These are phyloP conservation scores for Anolis apletophallus DNA, from an alignment of 2,797 vertebrate genomes.

Conservation along the genomic window DNA sequence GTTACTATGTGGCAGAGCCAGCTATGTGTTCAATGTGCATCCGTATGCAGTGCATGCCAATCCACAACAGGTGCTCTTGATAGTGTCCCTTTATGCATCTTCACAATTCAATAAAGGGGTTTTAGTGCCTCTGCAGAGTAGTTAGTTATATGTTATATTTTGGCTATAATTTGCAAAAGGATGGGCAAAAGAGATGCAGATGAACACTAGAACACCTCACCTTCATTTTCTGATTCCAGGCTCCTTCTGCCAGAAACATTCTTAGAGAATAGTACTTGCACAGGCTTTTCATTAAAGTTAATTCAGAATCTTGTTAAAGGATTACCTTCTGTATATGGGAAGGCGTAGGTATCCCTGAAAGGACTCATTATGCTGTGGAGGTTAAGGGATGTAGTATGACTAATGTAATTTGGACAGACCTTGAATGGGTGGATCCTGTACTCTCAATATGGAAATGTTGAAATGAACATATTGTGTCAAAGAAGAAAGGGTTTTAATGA, in stretches of 20 bases:
- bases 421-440: neutral
- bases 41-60: no score
- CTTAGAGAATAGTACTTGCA: neutral
- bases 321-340: neutral
- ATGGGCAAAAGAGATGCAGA: neutral
- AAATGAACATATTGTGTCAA: neutral
- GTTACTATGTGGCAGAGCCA: no score
- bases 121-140: no score
- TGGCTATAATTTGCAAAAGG: neutral
- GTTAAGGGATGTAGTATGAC: neutral
- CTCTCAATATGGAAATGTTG: constrained; percentile 18
- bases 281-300: neutral
- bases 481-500: neutral
- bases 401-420: neutral
- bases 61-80: no score
- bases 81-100: no score
- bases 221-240: neutral
- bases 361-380: no score
- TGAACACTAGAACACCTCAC: neutral
- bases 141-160: no score
- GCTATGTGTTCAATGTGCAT: no score
- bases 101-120: no score
- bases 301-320: neutral
- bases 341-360: neutral
- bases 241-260: neutral